Evolutionary conservation across 2,113 vertebrate genomes (phyloP), one percentile per base, ranked within the genome.

Genomic region (Semicossyphus pulcher): DNA sequence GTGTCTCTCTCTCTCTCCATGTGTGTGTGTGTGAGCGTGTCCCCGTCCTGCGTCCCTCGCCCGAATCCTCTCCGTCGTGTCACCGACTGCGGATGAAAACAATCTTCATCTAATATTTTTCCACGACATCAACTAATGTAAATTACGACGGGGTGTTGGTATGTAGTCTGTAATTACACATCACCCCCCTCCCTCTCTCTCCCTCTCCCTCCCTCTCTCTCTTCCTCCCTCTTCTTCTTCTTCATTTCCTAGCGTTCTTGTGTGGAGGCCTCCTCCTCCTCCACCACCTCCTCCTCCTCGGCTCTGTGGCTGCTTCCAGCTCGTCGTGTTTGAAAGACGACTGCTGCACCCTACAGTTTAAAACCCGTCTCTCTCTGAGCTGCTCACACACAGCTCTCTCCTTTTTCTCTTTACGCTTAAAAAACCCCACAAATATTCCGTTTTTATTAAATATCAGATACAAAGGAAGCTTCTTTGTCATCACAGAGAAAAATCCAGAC

Each of bases 341-440:
- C 96, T 98, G 95, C 97, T 98, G 97, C 97, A 96, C 97, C 96
- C 97, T 99, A 96, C 97, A 99, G 97, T 98, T 88, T 96, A 92
- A 95, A 97, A 95, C 67, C 90, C 89, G 92, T 94, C 94, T 94
- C 96, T 93, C 73, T 62, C 69, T 5, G 58, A 54, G 67, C 26
- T 53, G 76, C 70, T 64, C 58, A 5, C 28, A 61, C 56, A 1
- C 82, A n/a, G 51, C 77, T 75, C 59, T 6, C 31, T 7, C 56
- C n/a, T n/a, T n/a, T n/a, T n/a, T n/a, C n/a, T n/a, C n/a, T n/a
- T n/a, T n/a, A n/a, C n/a, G n/a, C n/a, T n/a, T n/a, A n/a, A n/a
- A n/a, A n/a, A n/a, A n/a, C n/a, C n/a, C n/a, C n/a, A n/a, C n/a
- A n/a, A n/a, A n/a, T n/a, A n/a, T n/a, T n/a, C n/a, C n/a, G n/a